Conservation (phyloP, 1,140 invertebrate genomes). For the Helicoverpa armigera region DNA sequence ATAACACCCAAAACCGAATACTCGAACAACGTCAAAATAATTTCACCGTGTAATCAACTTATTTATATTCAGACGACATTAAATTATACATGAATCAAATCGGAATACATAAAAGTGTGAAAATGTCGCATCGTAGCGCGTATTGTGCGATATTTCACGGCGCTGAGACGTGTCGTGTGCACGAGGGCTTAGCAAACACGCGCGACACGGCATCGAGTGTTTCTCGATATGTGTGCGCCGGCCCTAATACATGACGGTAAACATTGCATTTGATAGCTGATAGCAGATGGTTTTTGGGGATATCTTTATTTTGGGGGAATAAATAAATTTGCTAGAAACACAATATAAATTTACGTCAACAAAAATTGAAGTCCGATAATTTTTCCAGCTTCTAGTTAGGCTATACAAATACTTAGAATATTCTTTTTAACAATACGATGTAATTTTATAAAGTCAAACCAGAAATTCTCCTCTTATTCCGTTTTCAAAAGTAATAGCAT, state of each 20-base stretch:
- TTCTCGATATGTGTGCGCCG: slow-evolving; percentile 36
- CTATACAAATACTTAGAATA: too few species aligned
- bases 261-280: slow-evolving; percentile 30
- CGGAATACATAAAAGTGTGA: slow-evolving; percentile 50
- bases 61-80: slow-evolving; percentile 51
- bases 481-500: background rate
- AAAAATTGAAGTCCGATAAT: too few species aligned
- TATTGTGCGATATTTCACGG: slow-evolving; percentile 47
- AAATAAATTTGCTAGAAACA: too few species aligned
- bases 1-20: slow-evolving; percentile 33
- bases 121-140: slow-evolving; percentile 39
- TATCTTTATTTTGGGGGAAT: background rate
- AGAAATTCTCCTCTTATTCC: background rate
- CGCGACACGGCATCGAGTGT: slow-evolving; percentile 41
- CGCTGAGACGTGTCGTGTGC: slow-evolving; percentile 49
- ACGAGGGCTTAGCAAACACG: slow-evolving; percentile 52
- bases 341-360: too few species aligned
- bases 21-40: slow-evolving; percentile 42
- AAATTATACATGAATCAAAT: slow-evolving; percentile 51
- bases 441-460: background rate
- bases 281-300: background rate
- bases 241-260: slow-evolving; percentile 42
- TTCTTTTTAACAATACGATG: too few species aligned
- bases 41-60: slow-evolving; percentile 44
- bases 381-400: too few species aligned